Evolutionary conservation across 2,888 invertebrate species (phyloP).

Genomic region (Sesia apiformis): DNA sequence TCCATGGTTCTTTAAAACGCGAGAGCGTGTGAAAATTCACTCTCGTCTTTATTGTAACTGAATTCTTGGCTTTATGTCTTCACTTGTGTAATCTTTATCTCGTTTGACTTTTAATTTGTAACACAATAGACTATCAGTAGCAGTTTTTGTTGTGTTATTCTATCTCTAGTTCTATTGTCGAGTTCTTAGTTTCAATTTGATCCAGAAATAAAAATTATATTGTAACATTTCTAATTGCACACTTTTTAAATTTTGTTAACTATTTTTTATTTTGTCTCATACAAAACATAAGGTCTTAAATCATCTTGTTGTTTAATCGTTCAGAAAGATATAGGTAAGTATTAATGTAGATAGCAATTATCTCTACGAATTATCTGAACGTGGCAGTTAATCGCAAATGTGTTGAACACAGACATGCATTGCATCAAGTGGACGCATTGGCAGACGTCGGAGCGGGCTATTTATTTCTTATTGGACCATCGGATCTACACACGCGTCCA

Average conservation of each 20-base stretch:
- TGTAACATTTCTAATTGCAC: too few relatives aligned
- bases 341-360: too few relatives aligned
- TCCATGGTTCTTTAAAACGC: neutral
- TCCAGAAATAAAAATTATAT: too few relatives aligned
- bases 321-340: too few relatives aligned
- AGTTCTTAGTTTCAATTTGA: too few relatives aligned
- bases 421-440: slow-evolving; percentile 30
- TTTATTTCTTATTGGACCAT: slow-evolving; percentile 48
- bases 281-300: too few relatives aligned
- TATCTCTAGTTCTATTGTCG: too few relatives aligned
- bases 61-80: neutral
- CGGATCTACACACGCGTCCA: slow-evolving; percentile 5
- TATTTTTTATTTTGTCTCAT: too few relatives aligned
- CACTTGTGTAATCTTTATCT: neutral
- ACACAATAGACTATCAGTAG: neutral
- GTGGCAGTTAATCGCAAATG: too few relatives aligned
- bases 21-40: neutral
- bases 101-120: neutral
- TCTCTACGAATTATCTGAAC: too few relatives aligned
- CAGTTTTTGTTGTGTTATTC: neutral
- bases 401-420: neutral
- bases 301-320: too few relatives aligned
- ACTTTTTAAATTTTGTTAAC: too few relatives aligned
- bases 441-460: slow-evolving; percentile 38
- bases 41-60: neutral